Base-by-base conservation (phyloP, 2,113 vertebrate species). In the Psephotus haematonotus region DNA sequence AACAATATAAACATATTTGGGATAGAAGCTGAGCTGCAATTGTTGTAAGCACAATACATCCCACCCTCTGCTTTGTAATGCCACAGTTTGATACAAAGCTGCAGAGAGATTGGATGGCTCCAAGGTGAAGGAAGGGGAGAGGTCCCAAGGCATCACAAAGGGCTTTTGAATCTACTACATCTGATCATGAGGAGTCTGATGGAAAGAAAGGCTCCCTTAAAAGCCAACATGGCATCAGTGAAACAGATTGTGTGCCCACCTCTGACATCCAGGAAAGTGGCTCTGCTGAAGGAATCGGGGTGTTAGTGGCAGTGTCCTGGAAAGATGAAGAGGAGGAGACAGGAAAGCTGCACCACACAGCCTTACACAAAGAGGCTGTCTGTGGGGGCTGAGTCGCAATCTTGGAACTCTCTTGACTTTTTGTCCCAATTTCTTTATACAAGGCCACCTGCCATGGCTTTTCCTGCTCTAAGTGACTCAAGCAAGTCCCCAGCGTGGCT, bases 1-100 rank as follows among this genome's bases (percentile, higher is more conserved):
- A 95, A 96, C 87, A 93, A 95, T 85, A 83, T 78, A 91, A 55
- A 65, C 22, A 20, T 22, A 43, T 63, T 83, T 69, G 71, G 79
- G 46, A 87, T 92, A 68, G 91, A 96, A 92, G 89, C 91, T 64
- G 41, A 70, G 55, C 71, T 79, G 60, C 39, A 55, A 52, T 9
- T 88, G 19, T 77, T 80, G 9, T 55, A 16, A 14, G 13, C 53
- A 47, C 33, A 82, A 68, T 50, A 53, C 18, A 79, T 20, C 31
- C 65, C 82, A 86, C 37, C 33, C 23, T 59, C 50, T 5, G 28
- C 37, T 90, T 92, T 88, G 63, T 80, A 82, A 75, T 23, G 43
- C 22, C 46, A 79, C 41, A 60, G 52, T 85, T 79, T 81, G 81
- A 83, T 65, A 79, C 0, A 7, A 83, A 57, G 68, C 86, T 89